Percentiles rank a stretch among this genome's conserved stretches.
phyloP scores from a whole-genome alignment of 2,888 invertebrate species.

The Acrobasis repandana region DNA sequence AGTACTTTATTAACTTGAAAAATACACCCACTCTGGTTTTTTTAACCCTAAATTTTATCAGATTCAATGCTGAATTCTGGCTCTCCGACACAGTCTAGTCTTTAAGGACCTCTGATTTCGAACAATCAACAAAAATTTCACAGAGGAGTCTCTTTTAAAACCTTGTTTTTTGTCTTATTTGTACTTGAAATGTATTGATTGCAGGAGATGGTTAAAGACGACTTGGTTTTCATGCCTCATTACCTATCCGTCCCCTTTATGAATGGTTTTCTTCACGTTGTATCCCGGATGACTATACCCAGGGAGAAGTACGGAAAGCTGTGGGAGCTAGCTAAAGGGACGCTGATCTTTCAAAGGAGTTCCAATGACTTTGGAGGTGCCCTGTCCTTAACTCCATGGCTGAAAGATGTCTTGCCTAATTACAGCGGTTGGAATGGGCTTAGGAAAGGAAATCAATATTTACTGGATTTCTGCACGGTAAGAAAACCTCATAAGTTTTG shows the following conservation, averaged over 20 bases:
- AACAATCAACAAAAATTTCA: no score
- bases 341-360: constrained; percentile 79
- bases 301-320: constrained; percentile 77
- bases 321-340: constrained; percentile 63
- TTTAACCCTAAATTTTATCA: no score
- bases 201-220: constrained; percentile 69
- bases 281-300: constrained; percentile 76
- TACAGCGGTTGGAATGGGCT: constrained; percentile 80
- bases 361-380: constrained; percentile 84
- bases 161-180: no score
- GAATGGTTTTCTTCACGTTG: constrained; percentile 82
- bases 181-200: constrained; percentile 6
- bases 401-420: constrained; percentile 83
- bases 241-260: constrained; percentile 78
- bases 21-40: no score
- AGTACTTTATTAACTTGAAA: no score
- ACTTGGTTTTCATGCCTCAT: constrained; percentile 76
- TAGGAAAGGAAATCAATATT: constrained; percentile 65
- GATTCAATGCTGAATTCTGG: no score
- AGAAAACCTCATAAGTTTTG: constrained; percentile 16
- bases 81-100: no score
- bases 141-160: no score
- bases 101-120: no score
- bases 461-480: constrained; percentile 81
- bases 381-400: constrained; percentile 83